A percentile compares a stretch with the other conserved stretches of the same genome.
Conservation (phyloP, 2,888 invertebrate genomes). For the Tigriopus californicus region DNA sequence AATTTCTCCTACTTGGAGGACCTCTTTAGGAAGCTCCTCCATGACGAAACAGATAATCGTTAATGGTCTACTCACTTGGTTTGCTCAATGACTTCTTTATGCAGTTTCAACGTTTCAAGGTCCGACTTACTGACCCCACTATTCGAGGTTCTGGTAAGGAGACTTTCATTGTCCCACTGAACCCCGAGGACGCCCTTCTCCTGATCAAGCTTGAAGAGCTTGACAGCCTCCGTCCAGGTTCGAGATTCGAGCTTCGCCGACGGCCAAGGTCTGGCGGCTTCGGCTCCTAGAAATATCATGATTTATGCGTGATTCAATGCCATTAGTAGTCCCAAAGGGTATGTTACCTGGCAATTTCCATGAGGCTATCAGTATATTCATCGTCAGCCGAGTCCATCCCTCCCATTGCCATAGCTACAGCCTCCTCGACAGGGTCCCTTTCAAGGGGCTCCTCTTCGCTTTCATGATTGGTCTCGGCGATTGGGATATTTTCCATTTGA, state of each 20-base stretch:
- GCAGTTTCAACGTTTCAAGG: not conserved
- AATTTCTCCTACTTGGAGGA: not conserved
- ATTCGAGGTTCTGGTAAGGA: not conserved
- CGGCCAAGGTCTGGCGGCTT: not conserved
- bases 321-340: no score
- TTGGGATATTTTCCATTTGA: not conserved
- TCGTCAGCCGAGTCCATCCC: not conserved
- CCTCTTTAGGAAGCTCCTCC: not conserved
- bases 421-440: not conserved
- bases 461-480: not conserved
- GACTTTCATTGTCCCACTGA: not conserved
- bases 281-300: not conserved
- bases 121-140: conserved; percentile 1
- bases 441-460: not conserved
- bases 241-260: no score
- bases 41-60: not conserved
- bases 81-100: conserved; percentile 14
- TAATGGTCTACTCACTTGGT: not conserved
- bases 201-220: no score
- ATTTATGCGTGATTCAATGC: not conserved
- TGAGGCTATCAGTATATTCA: conserved; percentile 1
- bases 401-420: no score
- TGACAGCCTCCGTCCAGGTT: no score
- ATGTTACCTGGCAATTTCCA: not conserved
- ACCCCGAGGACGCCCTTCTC: no score